Conservation (phyloP, 1,140 invertebrate species). For the Radopholus similis region DNA sequence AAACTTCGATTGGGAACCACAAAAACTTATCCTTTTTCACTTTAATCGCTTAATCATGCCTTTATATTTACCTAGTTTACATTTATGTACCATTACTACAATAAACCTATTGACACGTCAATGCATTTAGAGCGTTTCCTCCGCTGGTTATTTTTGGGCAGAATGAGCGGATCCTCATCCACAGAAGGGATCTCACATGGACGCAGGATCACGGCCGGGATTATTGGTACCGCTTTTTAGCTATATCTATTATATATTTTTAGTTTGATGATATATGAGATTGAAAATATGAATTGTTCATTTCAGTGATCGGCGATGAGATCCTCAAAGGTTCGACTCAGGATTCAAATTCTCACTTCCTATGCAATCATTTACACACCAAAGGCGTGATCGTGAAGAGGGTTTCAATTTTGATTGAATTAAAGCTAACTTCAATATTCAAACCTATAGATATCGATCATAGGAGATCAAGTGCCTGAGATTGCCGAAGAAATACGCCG, state of each 20-base stretch:
- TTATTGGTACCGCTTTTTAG: conserved; percentile 20
- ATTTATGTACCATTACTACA: too few relatives aligned
- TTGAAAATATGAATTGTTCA: too few relatives aligned
- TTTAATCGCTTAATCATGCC: too few relatives aligned
- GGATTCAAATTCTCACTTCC: conserved; percentile 73
- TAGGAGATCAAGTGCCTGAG: conserved; percentile 70
- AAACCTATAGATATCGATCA: conserved; percentile 68
- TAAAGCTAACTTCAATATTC: not conserved
- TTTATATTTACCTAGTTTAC: too few relatives aligned
- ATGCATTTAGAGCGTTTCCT: too few relatives aligned
- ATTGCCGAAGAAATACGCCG: conserved; percentile 70
- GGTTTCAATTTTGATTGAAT: conserved; percentile 7
- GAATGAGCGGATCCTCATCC: too few relatives aligned
- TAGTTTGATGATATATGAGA: too few relatives aligned
- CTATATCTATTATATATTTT: not conserved
- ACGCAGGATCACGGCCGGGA: conserved; percentile 34
- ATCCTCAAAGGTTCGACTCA: conserved; percentile 75
- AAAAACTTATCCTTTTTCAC: too few relatives aligned
- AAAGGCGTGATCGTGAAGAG: conserved; percentile 67
- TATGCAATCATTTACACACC: conserved; percentile 68
- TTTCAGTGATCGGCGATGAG: conserved; percentile 74
- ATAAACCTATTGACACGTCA: too few relatives aligned
- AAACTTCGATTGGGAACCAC: too few relatives aligned
- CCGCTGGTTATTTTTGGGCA: too few relatives aligned
- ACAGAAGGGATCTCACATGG: too few relatives aligned